Evolutionary conservation across 2,113 vertebrate genomes (phyloP).

Genomic region (Nerophis ophidion): DNA sequence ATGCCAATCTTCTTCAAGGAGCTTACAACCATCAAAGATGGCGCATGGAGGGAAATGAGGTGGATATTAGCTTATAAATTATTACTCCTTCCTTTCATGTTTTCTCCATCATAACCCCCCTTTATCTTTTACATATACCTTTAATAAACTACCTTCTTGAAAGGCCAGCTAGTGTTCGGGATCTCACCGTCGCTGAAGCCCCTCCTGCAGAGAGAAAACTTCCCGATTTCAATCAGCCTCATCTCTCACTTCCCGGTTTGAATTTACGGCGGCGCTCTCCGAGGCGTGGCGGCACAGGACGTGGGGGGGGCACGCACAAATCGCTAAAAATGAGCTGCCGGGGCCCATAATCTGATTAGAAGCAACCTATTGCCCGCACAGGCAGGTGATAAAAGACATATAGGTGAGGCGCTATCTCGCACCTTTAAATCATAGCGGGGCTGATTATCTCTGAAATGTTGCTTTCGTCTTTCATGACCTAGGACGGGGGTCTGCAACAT

Average conservation of each 20-base stretch:
- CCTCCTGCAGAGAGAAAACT: constrained; percentile 25
- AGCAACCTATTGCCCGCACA: constrained; percentile 42
- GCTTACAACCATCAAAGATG: constrained; percentile 55
- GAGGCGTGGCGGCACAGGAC: constrained; percentile 26
- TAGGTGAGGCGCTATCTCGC: constrained; percentile 21
- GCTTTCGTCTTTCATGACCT: constrained; percentile 23
- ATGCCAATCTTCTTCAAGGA: constrained; percentile 59
- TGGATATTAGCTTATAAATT: constrained; percentile 43
- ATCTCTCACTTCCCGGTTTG: constrained; percentile 9
- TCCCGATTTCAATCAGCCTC: constrained; percentile 33
- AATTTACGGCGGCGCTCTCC: constrained; percentile 36
- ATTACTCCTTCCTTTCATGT: constrained; percentile 49
- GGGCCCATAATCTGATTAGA: constrained; percentile 49
- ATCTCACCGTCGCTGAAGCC: neutral
- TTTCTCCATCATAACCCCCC: constrained; percentile 45
- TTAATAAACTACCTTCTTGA: constrained; percentile 45
- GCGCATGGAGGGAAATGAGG: constrained; percentile 33
- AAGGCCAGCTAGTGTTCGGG: neutral
- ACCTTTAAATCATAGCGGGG: constrained; percentile 34
- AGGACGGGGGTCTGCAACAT: constrained; percentile 7
- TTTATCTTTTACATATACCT: constrained; percentile 33
- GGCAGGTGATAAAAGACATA: constrained; percentile 48
- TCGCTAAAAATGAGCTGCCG: constrained; percentile 41
- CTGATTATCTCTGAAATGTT: constrained; percentile 29
- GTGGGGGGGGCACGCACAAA: constrained; percentile 10